Conservation (phyloP, 2,797 vertebrate genomes). For the Chaetodon trifasciatus region DNA sequence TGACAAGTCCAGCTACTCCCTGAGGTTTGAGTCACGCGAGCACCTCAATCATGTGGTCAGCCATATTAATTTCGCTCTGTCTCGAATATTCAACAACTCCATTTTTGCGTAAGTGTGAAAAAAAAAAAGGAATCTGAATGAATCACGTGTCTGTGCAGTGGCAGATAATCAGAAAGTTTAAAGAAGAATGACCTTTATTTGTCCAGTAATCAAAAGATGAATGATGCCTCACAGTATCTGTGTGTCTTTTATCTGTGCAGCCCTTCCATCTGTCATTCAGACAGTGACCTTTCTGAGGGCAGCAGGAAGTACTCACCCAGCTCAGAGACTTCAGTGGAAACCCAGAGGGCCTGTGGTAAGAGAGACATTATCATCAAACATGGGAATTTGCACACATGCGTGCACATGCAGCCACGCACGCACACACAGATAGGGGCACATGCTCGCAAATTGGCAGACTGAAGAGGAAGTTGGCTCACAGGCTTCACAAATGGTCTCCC, state of each 20-base stretch:
- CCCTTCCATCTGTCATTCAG: constrained; percentile 90
- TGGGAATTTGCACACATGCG: constrained; percentile 44
- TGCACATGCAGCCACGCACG: neutral
- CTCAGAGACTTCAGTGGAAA: constrained; percentile 91
- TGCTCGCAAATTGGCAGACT: constrained; percentile 37
- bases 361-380: constrained; percentile 49
- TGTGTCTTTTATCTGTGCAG: constrained; percentile 74
- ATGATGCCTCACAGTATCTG: constrained; percentile 29
- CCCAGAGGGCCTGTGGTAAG: constrained; percentile 92
- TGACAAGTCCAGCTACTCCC: constrained; percentile 86
- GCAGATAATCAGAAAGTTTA: constrained; percentile 15
- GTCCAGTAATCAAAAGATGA: constrained; percentile 25
- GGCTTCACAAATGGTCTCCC: constrained; percentile 49
- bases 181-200: constrained; percentile 48
- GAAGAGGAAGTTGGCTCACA: constrained; percentile 54
- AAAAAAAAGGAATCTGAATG: neutral
- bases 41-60: constrained; percentile 89
- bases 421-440: constrained; percentile 13
- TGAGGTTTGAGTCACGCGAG: constrained; percentile 86
- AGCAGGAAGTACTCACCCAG: constrained; percentile 92
- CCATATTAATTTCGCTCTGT: constrained; percentile 88
- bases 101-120: constrained; percentile 84
- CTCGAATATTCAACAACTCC: constrained; percentile 91
- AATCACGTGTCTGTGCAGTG: constrained; percentile 4
- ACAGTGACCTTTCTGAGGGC: constrained; percentile 90